Conservation (phyloP, 2,113 vertebrate genomes). For the Amblyornis subalaris region DNA sequence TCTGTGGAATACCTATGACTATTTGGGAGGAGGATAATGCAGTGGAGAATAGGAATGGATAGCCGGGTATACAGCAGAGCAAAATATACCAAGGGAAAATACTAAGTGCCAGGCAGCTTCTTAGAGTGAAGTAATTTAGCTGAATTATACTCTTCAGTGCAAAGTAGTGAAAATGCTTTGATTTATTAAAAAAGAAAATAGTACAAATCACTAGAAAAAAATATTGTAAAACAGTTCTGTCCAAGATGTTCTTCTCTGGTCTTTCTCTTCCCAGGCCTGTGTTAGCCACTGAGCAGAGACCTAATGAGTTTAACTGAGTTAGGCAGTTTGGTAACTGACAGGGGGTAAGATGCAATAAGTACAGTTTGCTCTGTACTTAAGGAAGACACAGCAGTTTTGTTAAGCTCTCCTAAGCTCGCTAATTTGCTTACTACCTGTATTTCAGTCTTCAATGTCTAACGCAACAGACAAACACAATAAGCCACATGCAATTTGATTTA, state of each 20-base stretch:
- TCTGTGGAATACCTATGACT: neutral
- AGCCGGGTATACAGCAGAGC: neutral
- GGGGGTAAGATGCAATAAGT: rapidly evolving
- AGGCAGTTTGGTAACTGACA: neutral
- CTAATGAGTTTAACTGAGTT: neutral
- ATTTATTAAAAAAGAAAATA: neutral
- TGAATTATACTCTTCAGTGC: neutral
- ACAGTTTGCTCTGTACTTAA: neutral
- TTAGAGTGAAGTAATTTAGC: neutral
- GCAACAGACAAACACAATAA: neutral
- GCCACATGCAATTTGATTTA: neutral
- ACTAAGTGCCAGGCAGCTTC: neutral
- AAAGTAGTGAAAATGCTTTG: neutral
- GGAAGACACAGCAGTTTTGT: neutral
- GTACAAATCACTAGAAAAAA: neutral
- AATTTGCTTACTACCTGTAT: neutral
- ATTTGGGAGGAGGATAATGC: neutral
- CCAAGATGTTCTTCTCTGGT: neutral
- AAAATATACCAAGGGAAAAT: neutral
- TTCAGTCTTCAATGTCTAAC: neutral
- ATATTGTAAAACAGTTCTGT: neutral
- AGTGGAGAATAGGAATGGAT: neutral
- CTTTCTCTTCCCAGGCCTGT: neutral
- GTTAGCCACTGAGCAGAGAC: neutral
- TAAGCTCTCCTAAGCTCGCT: neutral